phyloP scores from a whole-genome alignment of 2,888 invertebrate genomes.

The Invenusta paracnida region DNA sequence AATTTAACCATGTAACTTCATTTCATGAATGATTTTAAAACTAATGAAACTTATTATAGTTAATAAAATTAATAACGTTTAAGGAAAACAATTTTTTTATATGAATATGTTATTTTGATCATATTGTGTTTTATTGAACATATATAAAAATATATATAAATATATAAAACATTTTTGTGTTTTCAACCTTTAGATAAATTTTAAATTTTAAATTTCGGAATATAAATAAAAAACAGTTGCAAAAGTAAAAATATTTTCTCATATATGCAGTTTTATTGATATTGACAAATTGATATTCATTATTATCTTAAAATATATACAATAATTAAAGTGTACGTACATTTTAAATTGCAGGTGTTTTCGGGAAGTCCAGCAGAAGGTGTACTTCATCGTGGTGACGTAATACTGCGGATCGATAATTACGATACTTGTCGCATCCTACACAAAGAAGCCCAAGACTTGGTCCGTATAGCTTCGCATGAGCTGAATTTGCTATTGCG shows the following conservation, averaged over 20 bases:
- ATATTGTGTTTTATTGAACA: no score
- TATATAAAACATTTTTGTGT: not conserved
- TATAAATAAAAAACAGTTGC: no score
- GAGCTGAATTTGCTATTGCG: constrained; percentile 53
- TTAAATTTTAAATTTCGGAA: no score
- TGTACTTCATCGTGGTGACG: constrained; percentile 79
- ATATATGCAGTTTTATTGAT: no score
- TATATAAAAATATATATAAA: not conserved
- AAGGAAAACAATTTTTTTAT: no score
- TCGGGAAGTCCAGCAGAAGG: constrained; percentile 78
- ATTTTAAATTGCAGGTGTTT: constrained; percentile 69
- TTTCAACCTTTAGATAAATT: no score
- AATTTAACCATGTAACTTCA: no score
- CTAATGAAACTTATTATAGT: no score
- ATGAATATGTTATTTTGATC: no score
- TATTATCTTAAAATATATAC: not conserved
- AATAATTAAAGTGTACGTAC: not conserved
- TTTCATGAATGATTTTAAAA: no score
- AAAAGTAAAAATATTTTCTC: no score
- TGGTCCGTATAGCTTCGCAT: constrained; percentile 57
- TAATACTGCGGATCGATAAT: constrained; percentile 81
- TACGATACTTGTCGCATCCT: constrained; percentile 79
- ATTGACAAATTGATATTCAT: not conserved
- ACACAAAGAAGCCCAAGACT: constrained; percentile 81
- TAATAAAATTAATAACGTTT: no score